A percentile compares a stretch with the other conserved stretches of the same genome.
phyloP scores from a whole-genome alignment of 2,888 invertebrate genomes.

The Doris montereyensis region DNA sequence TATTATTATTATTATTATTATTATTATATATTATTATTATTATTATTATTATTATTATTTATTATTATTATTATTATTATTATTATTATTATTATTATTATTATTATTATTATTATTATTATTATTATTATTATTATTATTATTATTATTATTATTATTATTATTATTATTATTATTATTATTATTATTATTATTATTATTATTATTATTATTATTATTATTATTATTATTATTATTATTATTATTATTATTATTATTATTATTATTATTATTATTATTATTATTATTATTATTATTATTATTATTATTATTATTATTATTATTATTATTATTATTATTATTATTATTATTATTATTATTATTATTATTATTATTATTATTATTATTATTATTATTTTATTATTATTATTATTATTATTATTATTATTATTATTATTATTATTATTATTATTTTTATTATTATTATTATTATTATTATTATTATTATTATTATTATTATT shows the following conservation, averaged over 20 bases:
- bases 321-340: not conserved
- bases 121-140: slow-evolving; percentile 2
- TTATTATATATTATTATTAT: not conserved
- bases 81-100: not conserved
- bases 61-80: not conserved
- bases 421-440: not conserved
- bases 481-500: not conserved
- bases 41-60: not conserved
- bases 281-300: not conserved
- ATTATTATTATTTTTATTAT: no score
- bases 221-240: slow-evolving; percentile 20
- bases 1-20: not conserved
- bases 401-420: not conserved
- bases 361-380: not conserved
- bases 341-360: not conserved
- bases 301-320: not conserved
- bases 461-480: not conserved
- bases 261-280: not conserved
- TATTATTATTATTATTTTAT: not conserved
- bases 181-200: not conserved
- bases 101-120: slow-evolving; percentile 17
- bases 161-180: not conserved
- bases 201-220: not conserved
- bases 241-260: slow-evolving; percentile 9
- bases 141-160: not conserved